A percentile compares a stretch with the other conserved stretches of the same genome.
Evolutionary conservation across 2,888 invertebrate species (phyloP).

Genomic region (Zygogramma bicolorata): DNA sequence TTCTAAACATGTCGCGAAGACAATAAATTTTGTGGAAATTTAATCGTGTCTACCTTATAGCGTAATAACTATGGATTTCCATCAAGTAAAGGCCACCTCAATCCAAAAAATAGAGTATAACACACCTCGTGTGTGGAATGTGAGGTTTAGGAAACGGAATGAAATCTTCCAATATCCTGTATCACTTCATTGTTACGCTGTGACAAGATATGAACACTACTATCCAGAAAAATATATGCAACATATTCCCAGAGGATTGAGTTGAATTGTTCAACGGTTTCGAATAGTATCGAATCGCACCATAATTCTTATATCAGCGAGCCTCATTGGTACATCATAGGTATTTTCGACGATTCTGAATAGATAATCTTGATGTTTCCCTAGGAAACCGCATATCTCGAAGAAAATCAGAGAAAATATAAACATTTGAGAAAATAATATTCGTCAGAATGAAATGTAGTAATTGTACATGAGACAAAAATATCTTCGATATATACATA

Average conservation of each 20-base stretch:
- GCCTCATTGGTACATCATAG: neutral
- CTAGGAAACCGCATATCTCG: neutral
- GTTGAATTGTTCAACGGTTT: neutral
- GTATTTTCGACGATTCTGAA: neutral
- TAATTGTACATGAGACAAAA: neutral
- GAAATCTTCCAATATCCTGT: neutral
- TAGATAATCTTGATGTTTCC: neutral
- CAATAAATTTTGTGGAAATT: no score
- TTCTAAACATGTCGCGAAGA: no score
- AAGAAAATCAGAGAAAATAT: neutral
- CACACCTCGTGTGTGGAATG: no score
- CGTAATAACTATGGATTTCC: no score
- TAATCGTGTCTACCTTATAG: no score
- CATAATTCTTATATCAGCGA: neutral
- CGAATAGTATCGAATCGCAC: neutral
- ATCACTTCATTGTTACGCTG: neutral
- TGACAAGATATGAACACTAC: neutral
- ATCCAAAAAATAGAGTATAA: no score
- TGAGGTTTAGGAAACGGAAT: no score
- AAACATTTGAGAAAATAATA: neutral
- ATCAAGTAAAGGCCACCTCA: no score
- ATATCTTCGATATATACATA: neutral
- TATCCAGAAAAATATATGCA: neutral
- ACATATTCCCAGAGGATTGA: neutral
- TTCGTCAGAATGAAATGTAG: no score